Base-by-base conservation (phyloP, 2,113 vertebrate genomes). In the Zosterops japonicus region DNA sequence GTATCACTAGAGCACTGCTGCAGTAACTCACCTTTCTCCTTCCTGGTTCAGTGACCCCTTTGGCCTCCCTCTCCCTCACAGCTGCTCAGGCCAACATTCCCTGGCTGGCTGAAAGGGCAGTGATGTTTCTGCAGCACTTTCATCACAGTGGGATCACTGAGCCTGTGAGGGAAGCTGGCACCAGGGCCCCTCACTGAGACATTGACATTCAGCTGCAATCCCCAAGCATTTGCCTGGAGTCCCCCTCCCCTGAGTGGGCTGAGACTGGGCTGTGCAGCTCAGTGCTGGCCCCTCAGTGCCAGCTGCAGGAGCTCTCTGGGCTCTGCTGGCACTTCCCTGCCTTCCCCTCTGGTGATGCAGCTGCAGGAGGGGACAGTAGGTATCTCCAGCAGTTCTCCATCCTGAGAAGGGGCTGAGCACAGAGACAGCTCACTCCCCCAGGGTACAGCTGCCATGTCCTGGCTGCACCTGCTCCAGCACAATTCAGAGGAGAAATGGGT, bases 41-140 rank as follows among this genome's bases (percentile, higher is more conserved):
- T 14, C 55, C 76, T 2, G 14, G 24, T 47, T 75, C 60, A 25
- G 47, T 56, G 83, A 90, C 64, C 68, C 71, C 47, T 61, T 47
- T 7, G 29, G 56, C 72, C 44, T 70, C 44, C 15, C 6, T 18
- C 13, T 78, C 77, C 76, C 35, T 27, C 71, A 53, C 83, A 16
- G 2, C 31, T 31, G n/a, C 88, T 69, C 94, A n/a, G 67, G 79
- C 46, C 83, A 92, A 14, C 33, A 3, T 56, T 59, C 70, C 83
- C 83, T 83, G 90, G 76, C 90, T 94, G 75, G 33, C 74, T 86
- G 39, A 87, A 92, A 94, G 93, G 89, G 91, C 91, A 95, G 56
- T 31, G 89, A 71, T 0, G 31, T 69, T 76, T 75, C 24, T 53
- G 69, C 16, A 60, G 74, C 0, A 1, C 60, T 83, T 84, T 46